Evolutionary conservation across 2,113 vertebrate genomes (phyloP), one percentile per base, ranked within the genome.

Genomic region (Cepphus grylle): DNA sequence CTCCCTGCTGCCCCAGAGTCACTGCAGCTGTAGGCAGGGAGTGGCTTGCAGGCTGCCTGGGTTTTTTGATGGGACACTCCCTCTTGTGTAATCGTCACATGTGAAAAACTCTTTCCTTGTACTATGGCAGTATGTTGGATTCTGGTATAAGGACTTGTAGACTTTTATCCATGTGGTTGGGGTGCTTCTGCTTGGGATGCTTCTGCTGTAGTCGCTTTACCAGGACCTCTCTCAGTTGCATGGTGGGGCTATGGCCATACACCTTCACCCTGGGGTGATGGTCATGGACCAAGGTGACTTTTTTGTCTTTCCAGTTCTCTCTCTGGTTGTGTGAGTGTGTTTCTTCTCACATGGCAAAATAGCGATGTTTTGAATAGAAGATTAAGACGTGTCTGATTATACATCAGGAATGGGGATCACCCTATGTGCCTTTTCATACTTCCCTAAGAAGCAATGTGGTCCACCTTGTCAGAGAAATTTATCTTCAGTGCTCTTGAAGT

Each of bases 151-250:
- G 40, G 27, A 17, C 61, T 63, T 2, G 2, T 42, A 61, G 30
- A 21, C 20, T 71, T 81, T 36, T 0, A 58, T 52, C 7, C 1
- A 0, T 20, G 36, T 80, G 23, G 43, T 69, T 86, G 67, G 21
- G 27, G 50, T 88, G 19, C 15, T 81, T 96, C 74, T 61, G 10
- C 30, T 69, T 82, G 66, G 23, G 27, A 55, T 88, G 18, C 16
- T 82, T 96, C 74, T 56, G 10, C 30, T 82, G 20, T 65, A 43
- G 85, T 27, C 1, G 0, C 0, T 0, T 66, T 62, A 25, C 25
- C 25, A 61, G 34, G 36, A 49, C 52, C 27, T 77, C 14, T 73
- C 36, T 67, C 55, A 15, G 29, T 3, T 72, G 29, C 0, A 0
- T 34, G 16, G 9, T 16, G 13, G 55, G 11, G 15, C 29, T 94